Percentiles rank a stretch among this genome's conserved stretches.
These are phyloP conservation scores for Kryptolebias marmoratus DNA, from an alignment of 2,113 vertebrate species.

Conservation along the genomic window DNA sequence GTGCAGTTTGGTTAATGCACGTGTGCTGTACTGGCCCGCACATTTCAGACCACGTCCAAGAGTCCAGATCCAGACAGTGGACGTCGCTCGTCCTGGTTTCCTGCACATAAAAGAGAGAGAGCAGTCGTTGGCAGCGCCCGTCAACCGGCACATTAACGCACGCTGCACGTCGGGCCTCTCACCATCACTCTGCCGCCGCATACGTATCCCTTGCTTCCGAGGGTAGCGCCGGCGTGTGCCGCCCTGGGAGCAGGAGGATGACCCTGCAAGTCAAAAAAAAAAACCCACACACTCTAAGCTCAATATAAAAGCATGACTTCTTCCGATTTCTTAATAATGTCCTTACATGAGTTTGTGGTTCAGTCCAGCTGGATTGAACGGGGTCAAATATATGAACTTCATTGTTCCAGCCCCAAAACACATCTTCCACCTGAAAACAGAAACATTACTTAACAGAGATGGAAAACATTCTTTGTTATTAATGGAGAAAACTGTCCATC, in stretches of 20 bases:
- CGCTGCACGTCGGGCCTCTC: constrained; percentile 54
- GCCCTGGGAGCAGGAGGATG: constrained; percentile 89
- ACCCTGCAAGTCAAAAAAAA: constrained; percentile 75
- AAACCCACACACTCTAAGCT: too few species aligned
- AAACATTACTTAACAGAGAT: neutral
- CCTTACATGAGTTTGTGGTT: constrained; percentile 86
- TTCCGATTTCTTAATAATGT: too few species aligned
- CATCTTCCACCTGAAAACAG: constrained; percentile 83
- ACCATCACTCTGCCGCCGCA: constrained; percentile 95
- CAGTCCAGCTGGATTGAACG: constrained; percentile 83
- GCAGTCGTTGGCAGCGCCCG: neutral
- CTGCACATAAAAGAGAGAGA: constrained; percentile 72
- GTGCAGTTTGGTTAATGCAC: neutral
- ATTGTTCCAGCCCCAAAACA: constrained; percentile 97
- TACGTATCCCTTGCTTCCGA: constrained; percentile 88
- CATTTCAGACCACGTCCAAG: constrained; percentile 95
- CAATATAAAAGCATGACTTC: neutral
- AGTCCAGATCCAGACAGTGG: constrained; percentile 89
- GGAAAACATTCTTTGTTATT: neutral
- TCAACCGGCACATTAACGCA: neutral
- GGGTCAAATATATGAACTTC: constrained; percentile 94
- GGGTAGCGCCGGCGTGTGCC: constrained; percentile 87
- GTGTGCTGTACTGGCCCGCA: constrained; percentile 42
- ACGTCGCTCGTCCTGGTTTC: constrained; percentile 93
- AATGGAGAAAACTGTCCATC: neutral